Conservation (phyloP, 2,888 invertebrate genomes). For the Drosophila algonquin region DNA sequence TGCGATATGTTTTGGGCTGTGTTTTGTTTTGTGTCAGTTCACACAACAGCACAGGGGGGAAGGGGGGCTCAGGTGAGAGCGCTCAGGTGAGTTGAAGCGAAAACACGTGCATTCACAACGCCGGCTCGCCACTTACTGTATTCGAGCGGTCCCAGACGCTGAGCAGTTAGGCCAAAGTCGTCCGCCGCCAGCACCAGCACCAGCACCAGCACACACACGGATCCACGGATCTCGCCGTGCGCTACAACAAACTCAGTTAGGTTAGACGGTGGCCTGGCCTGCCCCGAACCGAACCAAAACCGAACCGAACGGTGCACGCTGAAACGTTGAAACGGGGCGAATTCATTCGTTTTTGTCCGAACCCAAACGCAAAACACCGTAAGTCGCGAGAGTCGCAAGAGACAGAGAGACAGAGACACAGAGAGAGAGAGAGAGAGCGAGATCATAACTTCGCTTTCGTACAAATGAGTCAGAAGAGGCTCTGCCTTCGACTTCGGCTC, state of each 20-base stretch:
- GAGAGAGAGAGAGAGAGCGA: slow-evolving; percentile 44
- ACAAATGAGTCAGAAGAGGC: slow-evolving; percentile 27
- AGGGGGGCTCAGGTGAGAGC: slow-evolving; percentile 7
- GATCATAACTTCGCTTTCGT: slow-evolving; percentile 48
- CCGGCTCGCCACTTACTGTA: slow-evolving; percentile 84
- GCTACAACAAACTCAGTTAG: slow-evolving; percentile 71
- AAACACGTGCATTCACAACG: slow-evolving; percentile 84
- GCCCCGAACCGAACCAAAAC: neutral
- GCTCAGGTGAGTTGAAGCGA: slow-evolving; percentile 66
- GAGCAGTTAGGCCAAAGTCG: slow-evolving; percentile 82
- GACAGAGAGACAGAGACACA: slow-evolving; percentile 26
- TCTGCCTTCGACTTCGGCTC: slow-evolving; percentile 9
- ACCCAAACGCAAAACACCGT: slow-evolving; percentile 73
- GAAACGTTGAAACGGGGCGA: slow-evolving; percentile 48
- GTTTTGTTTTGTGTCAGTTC: slow-evolving; percentile 23
- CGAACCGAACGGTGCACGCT: neutral
- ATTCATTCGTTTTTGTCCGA: slow-evolving; percentile 51
- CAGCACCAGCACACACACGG: neutral
- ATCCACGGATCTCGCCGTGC: slow-evolving; percentile 38
- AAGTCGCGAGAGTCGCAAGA: slow-evolving; percentile 55
- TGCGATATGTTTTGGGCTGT: slow-evolving; percentile 34
- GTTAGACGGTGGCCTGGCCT: slow-evolving; percentile 46
- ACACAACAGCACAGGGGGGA: neutral
- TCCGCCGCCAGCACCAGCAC: slow-evolving; percentile 30
- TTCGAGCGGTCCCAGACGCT: slow-evolving; percentile 81